Conservation (phyloP, 1,140 invertebrate genomes). For the Lasioglossum baleicum region DNA sequence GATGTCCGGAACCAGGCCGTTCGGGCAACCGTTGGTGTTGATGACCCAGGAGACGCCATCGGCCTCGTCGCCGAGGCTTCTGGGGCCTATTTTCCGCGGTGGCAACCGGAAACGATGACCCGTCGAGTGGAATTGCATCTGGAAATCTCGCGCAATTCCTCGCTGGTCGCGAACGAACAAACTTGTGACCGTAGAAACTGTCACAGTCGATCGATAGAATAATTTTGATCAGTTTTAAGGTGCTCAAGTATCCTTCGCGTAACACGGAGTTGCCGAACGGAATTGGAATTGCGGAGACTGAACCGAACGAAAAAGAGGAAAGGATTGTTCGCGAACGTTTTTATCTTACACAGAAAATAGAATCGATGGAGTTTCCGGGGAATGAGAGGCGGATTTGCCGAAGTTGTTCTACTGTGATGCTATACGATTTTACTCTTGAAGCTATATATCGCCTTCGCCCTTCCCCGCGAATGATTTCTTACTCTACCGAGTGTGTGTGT, state of each 20-base stretch:
- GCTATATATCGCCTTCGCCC: too few relatives aligned
- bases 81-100: slow-evolving; percentile 41
- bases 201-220: too few relatives aligned
- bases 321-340: not conserved
- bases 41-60: slow-evolving; percentile 74
- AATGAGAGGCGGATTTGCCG: not conserved
- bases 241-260: not conserved
- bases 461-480: too few relatives aligned
- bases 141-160: not conserved
- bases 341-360: not conserved
- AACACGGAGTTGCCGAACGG: not conserved
- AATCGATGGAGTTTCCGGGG: not conserved
- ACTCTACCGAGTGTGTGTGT: not conserved
- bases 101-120: slow-evolving; percentile 71
- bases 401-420: not conserved
- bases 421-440: too few relatives aligned
- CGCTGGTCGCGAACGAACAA: not conserved
- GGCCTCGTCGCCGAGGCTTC: slow-evolving; percentile 70
- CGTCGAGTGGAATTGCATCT: not conserved
- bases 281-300: not conserved
- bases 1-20: slow-evolving; percentile 84
- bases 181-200: too few relatives aligned
- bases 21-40: slow-evolving; percentile 87
- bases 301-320: not conserved
- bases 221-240: not conserved